Evolutionary conservation across 2,888 invertebrate genomes (phyloP).

Genomic region (Parasteatoda lunata): DNA sequence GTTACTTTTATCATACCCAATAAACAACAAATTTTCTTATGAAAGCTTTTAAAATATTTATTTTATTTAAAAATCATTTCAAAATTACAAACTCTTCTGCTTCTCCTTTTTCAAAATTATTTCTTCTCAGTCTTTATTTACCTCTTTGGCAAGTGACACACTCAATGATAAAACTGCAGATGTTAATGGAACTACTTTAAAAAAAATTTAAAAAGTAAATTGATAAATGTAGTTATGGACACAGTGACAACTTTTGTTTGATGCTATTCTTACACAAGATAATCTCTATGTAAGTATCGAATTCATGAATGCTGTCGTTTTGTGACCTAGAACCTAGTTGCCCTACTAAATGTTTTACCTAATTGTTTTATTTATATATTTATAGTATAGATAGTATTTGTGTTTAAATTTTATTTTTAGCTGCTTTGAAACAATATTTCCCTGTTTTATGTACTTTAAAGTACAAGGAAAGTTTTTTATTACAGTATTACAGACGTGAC

Average conservation of each 20-base stretch:
- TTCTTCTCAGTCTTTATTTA: slow-evolving; percentile 17
- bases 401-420: neutral
- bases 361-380: slow-evolving; percentile 46
- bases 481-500: no score
- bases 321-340: slow-evolving; percentile 59
- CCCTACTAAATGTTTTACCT: neutral
- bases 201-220: slow-evolving; percentile 10
- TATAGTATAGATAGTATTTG: slow-evolving; percentile 21
- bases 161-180: slow-evolving; percentile 69
- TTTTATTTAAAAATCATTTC: neutral
- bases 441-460: no score
- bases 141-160: slow-evolving; percentile 65
- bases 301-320: slow-evolving; percentile 60
- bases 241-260: slow-evolving; percentile 67
- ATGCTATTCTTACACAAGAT: slow-evolving; percentile 59
- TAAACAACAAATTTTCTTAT: neutral
- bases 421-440: no score
- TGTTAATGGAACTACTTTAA: slow-evolving; percentile 35
- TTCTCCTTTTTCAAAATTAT: slow-evolving; percentile 18
- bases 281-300: slow-evolving; percentile 58
- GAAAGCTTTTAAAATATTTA: slow-evolving; percentile 14
- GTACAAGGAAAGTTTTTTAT: no score
- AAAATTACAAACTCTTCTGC: slow-evolving; percentile 2
- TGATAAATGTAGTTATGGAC: slow-evolving; percentile 67
- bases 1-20: no score